Percentiles rank a stretch among this genome's conserved stretches.
Evolutionary conservation across 2,797 vertebrate genomes (phyloP).

Genomic region (Manis javanica): DNA sequence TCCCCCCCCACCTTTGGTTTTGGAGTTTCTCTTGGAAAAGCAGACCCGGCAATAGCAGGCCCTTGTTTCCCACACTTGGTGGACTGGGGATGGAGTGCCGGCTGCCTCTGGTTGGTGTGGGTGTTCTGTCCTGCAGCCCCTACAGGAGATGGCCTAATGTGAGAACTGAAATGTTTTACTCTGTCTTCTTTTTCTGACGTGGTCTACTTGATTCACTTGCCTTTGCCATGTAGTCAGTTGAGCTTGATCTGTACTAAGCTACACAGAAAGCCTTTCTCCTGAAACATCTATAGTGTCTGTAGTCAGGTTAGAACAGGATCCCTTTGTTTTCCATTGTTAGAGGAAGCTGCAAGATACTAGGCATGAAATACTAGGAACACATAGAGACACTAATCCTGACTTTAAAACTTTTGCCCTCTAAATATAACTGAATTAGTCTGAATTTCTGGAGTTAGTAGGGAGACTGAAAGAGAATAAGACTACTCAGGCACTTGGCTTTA

Average conservation of each 20-base stretch:
- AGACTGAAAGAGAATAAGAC: background rate
- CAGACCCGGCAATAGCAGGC: background rate
- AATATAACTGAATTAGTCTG: background rate
- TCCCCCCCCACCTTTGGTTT: background rate
- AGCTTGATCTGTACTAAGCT: background rate
- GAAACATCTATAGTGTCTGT: background rate
- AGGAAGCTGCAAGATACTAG: background rate
- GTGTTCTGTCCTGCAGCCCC: background rate
- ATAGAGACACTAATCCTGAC: background rate
- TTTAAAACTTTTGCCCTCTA: background rate
- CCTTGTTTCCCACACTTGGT: background rate
- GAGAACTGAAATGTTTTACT: background rate
- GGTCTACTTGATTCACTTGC: background rate
- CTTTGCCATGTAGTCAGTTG: background rate
- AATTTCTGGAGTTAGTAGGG: background rate
- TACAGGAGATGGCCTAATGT: background rate
- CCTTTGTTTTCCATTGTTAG: background rate
- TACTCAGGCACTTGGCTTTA: background rate
- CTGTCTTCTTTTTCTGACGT: background rate
- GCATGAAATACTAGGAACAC: background rate
- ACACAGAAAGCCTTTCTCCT: background rate
- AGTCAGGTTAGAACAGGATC: background rate
- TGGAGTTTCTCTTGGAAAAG: background rate
- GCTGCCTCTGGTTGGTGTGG: background rate
- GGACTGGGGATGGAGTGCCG: background rate